Base-by-base conservation (phyloP, 2,888 invertebrate species). In the Geophilus truncorum region DNA sequence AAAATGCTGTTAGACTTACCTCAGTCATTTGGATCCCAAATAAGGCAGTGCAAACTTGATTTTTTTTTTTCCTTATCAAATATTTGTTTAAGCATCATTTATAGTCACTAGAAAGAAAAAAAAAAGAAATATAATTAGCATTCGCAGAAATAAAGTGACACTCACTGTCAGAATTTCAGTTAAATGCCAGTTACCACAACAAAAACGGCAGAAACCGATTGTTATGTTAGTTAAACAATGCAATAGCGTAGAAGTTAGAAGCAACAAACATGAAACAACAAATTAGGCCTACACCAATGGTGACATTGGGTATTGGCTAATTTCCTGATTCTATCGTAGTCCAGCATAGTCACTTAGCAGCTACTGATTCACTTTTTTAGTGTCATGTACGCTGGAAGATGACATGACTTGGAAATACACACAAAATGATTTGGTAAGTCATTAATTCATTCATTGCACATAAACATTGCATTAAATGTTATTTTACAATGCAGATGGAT, bases 401-500 rank as follows among this genome's bases (percentile, higher is more conserved):
- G 70, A 25, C 70, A 70, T 70, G 70, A 70, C 23, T 70, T 70
- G 70, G 70, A 70, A 28, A 28, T 23, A 70, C 70, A 70, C 70
- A n/a, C 70, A 70, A 10, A 70, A 70, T 70, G 70, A 70, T 70
- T 70, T 70, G 28, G 70, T 70, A 70, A 23, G 70, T 70, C 3
- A 15, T 28, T 1, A 18, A 21, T 51, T 51, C 18, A 5, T 15
- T 45, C 45, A 5, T 45, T 10, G n/a, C n/a, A 45, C n/a, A 5
- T 0, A 51, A 51, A 51, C 7, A 18, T 51, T 4, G n/a, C 7
- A 40, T 40, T 12, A 40, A 5, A 51, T 51, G 6, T 51, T 23
- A 7, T 57, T 57, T 21, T 21, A 21, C 6, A 70, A 28, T 25
- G 28, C n/a, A 70, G 70, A 70, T 70, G 70, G 70, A 70, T 28